These are phyloP conservation scores for Lethocerus indicus DNA, from an alignment of 1,140 invertebrate species.

Conservation along the genomic window DNA sequence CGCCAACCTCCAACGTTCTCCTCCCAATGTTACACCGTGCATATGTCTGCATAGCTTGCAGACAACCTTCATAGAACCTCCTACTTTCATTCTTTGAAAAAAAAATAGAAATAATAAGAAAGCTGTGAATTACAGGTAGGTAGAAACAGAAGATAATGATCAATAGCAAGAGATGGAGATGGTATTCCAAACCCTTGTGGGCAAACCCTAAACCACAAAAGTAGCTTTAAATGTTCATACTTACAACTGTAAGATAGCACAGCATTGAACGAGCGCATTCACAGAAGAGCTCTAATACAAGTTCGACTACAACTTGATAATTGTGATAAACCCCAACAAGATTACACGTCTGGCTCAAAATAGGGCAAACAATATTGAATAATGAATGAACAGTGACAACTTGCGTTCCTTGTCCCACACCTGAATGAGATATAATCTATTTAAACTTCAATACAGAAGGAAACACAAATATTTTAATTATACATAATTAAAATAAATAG, in stretches of 20 bases:
- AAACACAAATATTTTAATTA: neutral
- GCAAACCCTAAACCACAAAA: too few relatives aligned
- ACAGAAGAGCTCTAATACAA: slow-evolving; percentile 57
- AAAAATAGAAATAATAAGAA: too few relatives aligned
- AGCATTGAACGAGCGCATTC: slow-evolving; percentile 51
- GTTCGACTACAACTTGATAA: slow-evolving; percentile 61
- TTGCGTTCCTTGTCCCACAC: slow-evolving; percentile 38
- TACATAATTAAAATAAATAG: neutral
- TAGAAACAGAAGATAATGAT: too few relatives aligned
- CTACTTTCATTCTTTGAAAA: neutral
- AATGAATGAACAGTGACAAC: slow-evolving; percentile 37
- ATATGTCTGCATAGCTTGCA: slow-evolving; percentile 50
- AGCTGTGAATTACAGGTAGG: too few relatives aligned
- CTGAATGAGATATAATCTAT: slow-evolving; percentile 21
- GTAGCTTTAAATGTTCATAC: too few relatives aligned
- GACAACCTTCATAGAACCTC: slow-evolving; percentile 40
- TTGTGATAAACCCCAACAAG: slow-evolving; percentile 61
- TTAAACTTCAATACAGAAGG: neutral
- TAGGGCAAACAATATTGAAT: slow-evolving; percentile 41
- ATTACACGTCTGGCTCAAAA: slow-evolving; percentile 44
- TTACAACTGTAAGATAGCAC: slow-evolving; percentile 39
- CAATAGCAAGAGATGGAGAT: too few relatives aligned
- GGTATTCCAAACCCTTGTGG: too few relatives aligned
- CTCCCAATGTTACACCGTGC: slow-evolving; percentile 41
- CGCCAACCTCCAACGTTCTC: slow-evolving; percentile 33